Conservation (phyloP, 2,888 invertebrate genomes). For the Heliconius cydno region DNA sequence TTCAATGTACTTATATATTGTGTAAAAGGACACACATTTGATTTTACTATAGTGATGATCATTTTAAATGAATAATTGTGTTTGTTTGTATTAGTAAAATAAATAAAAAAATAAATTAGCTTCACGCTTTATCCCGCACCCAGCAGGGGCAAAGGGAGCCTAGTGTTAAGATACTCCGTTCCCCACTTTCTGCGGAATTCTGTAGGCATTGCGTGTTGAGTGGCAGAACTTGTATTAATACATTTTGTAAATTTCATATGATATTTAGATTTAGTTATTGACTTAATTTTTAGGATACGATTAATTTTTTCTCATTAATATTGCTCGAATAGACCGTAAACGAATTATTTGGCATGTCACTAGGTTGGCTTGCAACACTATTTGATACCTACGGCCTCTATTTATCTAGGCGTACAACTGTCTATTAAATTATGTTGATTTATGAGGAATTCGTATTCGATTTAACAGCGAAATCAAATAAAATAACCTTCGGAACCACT, state of each 20-base stretch:
- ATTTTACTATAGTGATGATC: neutral
- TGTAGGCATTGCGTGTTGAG: too few species aligned
- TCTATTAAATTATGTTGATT: conserved; percentile 63
- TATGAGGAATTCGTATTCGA: conserved; percentile 58
- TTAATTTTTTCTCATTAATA: neutral
- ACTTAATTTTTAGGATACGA: neutral
- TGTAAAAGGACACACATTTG: neutral
- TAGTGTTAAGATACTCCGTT: too few species aligned
- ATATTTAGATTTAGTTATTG: neutral
- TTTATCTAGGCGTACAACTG: conserved; percentile 58
- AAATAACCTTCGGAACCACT: conserved; percentile 18
- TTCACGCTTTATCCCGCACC: too few species aligned
- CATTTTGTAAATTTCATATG: neutral
- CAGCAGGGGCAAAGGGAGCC: too few species aligned
- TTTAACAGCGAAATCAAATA: conserved; percentile 26
- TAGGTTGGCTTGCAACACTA: conserved; percentile 50
- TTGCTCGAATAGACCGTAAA: conserved; percentile 31
- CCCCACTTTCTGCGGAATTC: too few species aligned
- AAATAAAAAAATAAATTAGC: too few species aligned
- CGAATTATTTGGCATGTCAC: conserved; percentile 43
- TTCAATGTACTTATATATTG: neutral
- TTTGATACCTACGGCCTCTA: conserved; percentile 58
- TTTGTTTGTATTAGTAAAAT: too few species aligned
- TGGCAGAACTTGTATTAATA: too few species aligned
- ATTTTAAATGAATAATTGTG: too few species aligned